phyloP scores from a whole-genome alignment of 1,140 invertebrate species.

The Formica exsecta region DNA sequence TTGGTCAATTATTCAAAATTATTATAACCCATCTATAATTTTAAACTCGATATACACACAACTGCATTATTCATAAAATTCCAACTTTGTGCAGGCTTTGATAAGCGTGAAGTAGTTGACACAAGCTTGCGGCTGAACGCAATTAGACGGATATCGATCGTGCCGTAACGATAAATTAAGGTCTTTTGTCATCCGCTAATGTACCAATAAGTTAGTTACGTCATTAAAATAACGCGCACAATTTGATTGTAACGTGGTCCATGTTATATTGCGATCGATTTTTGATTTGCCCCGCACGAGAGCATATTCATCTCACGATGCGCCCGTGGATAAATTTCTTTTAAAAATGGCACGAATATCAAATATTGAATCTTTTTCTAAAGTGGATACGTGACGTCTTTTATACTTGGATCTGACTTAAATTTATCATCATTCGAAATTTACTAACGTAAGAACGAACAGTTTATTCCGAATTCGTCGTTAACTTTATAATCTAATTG shows the following conservation, averaged over 20 bases:
- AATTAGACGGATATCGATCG: constrained; percentile 43
- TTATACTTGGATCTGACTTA: constrained; percentile 34
- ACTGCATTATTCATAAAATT: not conserved
- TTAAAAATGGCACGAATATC: constrained; percentile 16
- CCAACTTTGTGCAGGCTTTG: not conserved
- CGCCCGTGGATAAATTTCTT: constrained; percentile 9
- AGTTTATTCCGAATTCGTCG: not conserved
- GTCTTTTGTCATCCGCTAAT: constrained; percentile 35
- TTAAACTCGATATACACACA: not conserved
- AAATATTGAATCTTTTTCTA: constrained; percentile 30
- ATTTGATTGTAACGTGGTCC: not conserved
- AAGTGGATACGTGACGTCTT: not conserved
- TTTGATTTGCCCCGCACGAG: constrained; percentile 12
- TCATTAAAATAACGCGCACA: constrained; percentile 51
- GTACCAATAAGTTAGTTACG: constrained; percentile 49
- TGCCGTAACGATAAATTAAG: constrained; percentile 36
- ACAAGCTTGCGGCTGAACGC: constrained; percentile 38
- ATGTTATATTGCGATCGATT: constrained; percentile 24
- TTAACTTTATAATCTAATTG: not conserved
- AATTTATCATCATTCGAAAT: constrained; percentile 38
- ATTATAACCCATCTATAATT: not conserved
- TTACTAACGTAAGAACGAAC: not conserved
- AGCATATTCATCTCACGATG: not conserved
- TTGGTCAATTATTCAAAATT: constrained; percentile 1
- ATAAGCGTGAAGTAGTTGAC: not conserved